Conservation (phyloP, 2,888 invertebrate species). For the Aphodius sticticus region DNA sequence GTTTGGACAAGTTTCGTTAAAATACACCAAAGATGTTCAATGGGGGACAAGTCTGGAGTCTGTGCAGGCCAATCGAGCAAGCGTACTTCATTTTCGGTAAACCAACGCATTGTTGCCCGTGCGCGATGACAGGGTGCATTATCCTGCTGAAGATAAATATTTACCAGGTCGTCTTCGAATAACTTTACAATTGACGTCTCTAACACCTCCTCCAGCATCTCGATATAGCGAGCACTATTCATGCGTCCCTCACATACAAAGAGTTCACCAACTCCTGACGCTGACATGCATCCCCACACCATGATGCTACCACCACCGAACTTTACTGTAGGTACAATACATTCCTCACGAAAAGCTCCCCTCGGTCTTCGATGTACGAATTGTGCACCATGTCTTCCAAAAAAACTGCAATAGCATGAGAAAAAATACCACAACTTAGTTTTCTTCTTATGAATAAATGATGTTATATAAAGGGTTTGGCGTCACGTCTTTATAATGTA, state of each 20-base stretch:
- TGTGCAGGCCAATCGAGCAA: constrained; percentile 19
- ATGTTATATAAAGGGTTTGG: too few relatives aligned
- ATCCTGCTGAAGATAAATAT: constrained; percentile 4
- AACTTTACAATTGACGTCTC: constrained; percentile 17
- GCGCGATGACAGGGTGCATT: constrained; percentile 17
- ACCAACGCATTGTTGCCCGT: background rate
- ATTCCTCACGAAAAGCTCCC: too few relatives aligned
- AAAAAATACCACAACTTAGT: too few relatives aligned
- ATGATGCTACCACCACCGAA: too few relatives aligned
- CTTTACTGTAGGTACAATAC: too few relatives aligned
- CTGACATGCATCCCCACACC: too few relatives aligned
- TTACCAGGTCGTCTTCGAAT: background rate
- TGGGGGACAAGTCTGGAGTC: constrained; percentile 17
- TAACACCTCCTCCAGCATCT: constrained; percentile 13
- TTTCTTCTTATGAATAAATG: too few relatives aligned
- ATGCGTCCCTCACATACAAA: constrained; percentile 21
- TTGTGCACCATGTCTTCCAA: background rate
- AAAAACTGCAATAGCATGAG: too few relatives aligned
- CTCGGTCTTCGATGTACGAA: too few relatives aligned
- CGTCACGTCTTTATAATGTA: too few relatives aligned
- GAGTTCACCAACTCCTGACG: too few relatives aligned
- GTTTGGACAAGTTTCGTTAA: too few relatives aligned
- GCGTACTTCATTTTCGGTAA: constrained; percentile 13
- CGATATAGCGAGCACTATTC: constrained; percentile 5
- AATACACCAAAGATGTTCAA: constrained; percentile 22